Base-by-base conservation (phyloP, 1,140 invertebrate species). In the Ptiloglossa arizonensis region DNA sequence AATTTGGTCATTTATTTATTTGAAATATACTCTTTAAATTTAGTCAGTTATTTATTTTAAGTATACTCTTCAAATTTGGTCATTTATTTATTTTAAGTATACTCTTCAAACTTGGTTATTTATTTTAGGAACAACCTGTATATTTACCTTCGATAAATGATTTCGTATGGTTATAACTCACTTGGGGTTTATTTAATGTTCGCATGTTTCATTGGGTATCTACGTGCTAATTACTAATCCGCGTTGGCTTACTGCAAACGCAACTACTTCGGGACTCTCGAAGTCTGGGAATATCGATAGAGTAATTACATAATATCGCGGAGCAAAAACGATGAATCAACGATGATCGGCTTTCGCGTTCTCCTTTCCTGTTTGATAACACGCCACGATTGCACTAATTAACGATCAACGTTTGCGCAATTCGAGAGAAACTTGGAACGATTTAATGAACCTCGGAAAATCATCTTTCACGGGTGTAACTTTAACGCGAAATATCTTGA, bases 331-430 rank as follows among this genome's bases (percentile, higher is more conserved):
- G 54, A 57, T 57, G 54, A 57, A 57, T 32, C 54, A 57, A 57
- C 54, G 54, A n/a, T n/a, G n/a, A 57, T 57, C 54, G 54, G 54
- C 5, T 57, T 32, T 57, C 54, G 54, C 17, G 48, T 57, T 57
- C 54, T 32, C 54, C 27, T 19, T 57, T 57, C 54, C 54, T 57
- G 17, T 29, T 32, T 57, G 54, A 57, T 57, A 5, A 15, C 27
- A 8, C 27, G 11, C 54, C 27, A 11, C 27, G 54, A 57, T 57
- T 57, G 5, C 54, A 17, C 27, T 57, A 57, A 57, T 57, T 57
- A 57, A 57, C 17, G 27, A 29, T 27, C 13, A 15, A 32, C 29
- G 54, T 57, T 57, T 32, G 54, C 54, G 15, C 54, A 32, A 27
- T 24, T 32, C 27, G 27, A 4, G 54, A 15, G 15, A 27, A 57